phyloP scores from a whole-genome alignment of 2,888 invertebrate species.

The Agonopterix heracliana region DNA sequence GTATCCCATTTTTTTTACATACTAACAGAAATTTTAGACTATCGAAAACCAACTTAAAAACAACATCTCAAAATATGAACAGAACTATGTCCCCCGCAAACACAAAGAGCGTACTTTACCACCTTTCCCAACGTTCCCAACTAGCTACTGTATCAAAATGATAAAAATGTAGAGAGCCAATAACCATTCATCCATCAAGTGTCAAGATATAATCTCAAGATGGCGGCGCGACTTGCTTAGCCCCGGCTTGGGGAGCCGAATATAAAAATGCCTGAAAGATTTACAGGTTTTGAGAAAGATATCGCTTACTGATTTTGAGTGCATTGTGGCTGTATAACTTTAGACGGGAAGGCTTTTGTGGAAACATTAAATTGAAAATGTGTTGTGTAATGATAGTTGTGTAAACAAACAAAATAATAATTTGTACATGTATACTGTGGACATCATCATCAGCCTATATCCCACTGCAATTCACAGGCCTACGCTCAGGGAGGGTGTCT shows the following conservation, averaged over 20 bases:
- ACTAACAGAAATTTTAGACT: too few species aligned
- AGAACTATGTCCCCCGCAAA: conserved; percentile 42
- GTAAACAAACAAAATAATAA: too few species aligned
- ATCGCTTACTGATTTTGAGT: conserved; percentile 61
- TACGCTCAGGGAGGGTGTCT: too few species aligned
- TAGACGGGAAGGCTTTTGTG: conserved; percentile 10
- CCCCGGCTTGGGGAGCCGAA: conserved; percentile 59
- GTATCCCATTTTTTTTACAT: too few species aligned
- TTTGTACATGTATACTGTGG: too few species aligned
- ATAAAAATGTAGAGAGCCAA: conserved; percentile 82
- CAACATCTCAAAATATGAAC: background rate
- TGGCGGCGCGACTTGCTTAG: conserved; percentile 70
- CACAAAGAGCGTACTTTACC: conserved; percentile 48
- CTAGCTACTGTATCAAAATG: conserved; percentile 72
- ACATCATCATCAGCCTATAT: too few species aligned
- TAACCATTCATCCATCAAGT: conserved; percentile 88
- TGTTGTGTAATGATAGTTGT: too few species aligned
- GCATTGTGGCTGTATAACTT: conserved; percentile 43
- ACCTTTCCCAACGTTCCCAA: too few species aligned
- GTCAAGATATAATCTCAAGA: conserved; percentile 82
- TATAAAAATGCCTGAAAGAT: conserved; percentile 73
- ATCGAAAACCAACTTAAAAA: background rate
- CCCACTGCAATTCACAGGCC: too few species aligned
- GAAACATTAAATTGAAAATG: background rate
- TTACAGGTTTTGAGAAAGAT: conserved; percentile 67